A percentile compares a stretch with the other conserved stretches of the same genome.
These are phyloP conservation scores for Phenganax stokvisi DNA, from an alignment of 92 coral and sea anemone genomes.

Conservation along the genomic window DNA sequence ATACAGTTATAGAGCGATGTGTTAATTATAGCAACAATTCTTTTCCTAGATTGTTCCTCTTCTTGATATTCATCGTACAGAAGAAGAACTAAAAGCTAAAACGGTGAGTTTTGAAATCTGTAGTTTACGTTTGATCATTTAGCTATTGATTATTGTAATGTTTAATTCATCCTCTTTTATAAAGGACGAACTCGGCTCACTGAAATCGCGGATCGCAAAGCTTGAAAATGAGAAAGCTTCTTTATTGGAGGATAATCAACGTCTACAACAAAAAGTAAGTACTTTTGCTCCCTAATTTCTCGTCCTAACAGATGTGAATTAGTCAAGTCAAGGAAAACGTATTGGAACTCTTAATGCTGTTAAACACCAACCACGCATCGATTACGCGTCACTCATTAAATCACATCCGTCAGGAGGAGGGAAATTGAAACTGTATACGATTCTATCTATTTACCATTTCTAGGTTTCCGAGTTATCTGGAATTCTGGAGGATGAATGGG, in stretches of 20 bases:
- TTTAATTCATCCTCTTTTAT: not conserved
- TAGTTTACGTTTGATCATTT: not conserved
- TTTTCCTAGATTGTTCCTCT: slow-evolving; percentile 75
- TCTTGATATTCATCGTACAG: slow-evolving; percentile 94
- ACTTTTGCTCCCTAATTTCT: not conserved
- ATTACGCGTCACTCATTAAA: no score
- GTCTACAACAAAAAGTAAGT: slow-evolving; percentile 72
- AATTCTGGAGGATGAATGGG: slow-evolving; percentile 79
- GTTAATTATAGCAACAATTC: not conserved
- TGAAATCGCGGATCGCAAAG: slow-evolving; percentile 62
- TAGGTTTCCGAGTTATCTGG: slow-evolving; percentile 83
- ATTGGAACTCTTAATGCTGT: no score
- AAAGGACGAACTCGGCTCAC: slow-evolving; percentile 67
- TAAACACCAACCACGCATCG: no score
- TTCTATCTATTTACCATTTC: not conserved
- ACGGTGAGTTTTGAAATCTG: slow-evolving; percentile 46
- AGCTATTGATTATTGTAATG: not conserved
- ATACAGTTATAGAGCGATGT: not conserved
- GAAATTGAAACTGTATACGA: no score
- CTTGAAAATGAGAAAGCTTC: slow-evolving; percentile 76
- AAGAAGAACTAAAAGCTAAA: slow-evolving; percentile 83
- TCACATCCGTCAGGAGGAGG: no score
- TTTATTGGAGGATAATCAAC: slow-evolving; percentile 59
- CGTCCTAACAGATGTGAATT: not conserved
- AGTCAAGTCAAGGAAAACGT: not conserved